phyloP scores from a whole-genome alignment of 2,797 vertebrate species.

The Rhinatrema bivittatum region DNA sequence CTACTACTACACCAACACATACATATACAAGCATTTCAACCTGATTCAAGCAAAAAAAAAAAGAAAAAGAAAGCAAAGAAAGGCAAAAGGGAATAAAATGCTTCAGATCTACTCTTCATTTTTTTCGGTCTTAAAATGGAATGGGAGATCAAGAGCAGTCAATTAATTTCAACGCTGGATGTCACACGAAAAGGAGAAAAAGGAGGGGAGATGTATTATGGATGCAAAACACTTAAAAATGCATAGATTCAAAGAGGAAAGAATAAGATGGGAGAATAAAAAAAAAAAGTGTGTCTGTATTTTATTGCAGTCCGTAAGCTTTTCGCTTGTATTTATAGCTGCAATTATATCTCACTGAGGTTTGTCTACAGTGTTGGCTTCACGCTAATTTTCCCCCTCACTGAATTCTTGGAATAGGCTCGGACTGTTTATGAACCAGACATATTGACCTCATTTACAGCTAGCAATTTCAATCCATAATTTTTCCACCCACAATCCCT shows the following conservation, averaged over 20 bases:
- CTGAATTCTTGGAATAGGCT: slow-evolving; percentile 76
- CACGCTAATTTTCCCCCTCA: slow-evolving; percentile 85
- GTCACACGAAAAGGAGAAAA: slow-evolving; percentile 48
- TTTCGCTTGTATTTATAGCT: slow-evolving; percentile 80
- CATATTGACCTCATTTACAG: slow-evolving; percentile 97
- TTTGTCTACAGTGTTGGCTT: slow-evolving; percentile 81
- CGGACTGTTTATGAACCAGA: slow-evolving; percentile 92
- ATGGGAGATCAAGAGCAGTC: slow-evolving; percentile 67
- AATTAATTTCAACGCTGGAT: slow-evolving; percentile 70
- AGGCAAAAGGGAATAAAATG: slow-evolving; percentile 57
- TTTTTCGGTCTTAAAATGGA: slow-evolving; percentile 68
- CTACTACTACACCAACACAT: too few species aligned
- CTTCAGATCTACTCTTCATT: slow-evolving; percentile 70
- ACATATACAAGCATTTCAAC: slow-evolving; percentile 59
- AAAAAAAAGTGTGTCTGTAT: slow-evolving; percentile 66
- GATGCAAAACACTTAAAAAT: slow-evolving; percentile 63
- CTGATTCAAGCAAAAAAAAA: slow-evolving; percentile 59
- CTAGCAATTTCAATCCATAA: slow-evolving; percentile 83
- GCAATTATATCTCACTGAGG: slow-evolving; percentile 85
- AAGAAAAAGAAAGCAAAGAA: not conserved
- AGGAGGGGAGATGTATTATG: slow-evolving; percentile 34
- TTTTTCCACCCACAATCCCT: slow-evolving; percentile 79
- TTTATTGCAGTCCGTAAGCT: slow-evolving; percentile 70
- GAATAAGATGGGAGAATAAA: slow-evolving; percentile 45
- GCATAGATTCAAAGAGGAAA: slow-evolving; percentile 60